phyloP scores from a whole-genome alignment of 1,140 invertebrate species.

The Cydia strobilella region DNA sequence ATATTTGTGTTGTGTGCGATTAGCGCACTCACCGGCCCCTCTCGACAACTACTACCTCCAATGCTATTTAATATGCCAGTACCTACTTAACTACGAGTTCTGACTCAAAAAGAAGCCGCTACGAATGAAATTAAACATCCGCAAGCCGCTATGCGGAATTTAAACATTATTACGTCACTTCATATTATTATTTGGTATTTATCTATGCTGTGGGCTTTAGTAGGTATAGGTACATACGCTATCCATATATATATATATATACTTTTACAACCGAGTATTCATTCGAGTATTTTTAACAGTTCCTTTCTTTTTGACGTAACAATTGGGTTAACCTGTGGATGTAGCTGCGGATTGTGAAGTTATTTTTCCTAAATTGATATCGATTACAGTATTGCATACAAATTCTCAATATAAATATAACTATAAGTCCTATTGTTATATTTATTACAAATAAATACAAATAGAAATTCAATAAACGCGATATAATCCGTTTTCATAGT shows the following conservation, averaged over 20 bases:
- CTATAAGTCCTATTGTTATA: no score
- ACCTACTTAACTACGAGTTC: slow-evolving; percentile 2
- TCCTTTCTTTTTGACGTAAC: no score
- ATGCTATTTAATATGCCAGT: slow-evolving; percentile 26
- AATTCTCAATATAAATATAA: no score
- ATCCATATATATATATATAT: background rate
- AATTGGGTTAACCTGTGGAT: no score
- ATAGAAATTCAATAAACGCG: no score
- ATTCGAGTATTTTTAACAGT: background rate
- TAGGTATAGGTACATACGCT: no score
- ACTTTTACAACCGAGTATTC: background rate
- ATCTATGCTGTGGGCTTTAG: background rate
- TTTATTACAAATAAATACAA: no score
- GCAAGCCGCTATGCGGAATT: background rate
- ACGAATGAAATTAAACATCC: slow-evolving; percentile 19
- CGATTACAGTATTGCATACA: no score
- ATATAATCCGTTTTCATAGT: no score
- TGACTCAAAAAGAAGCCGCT: slow-evolving; percentile 13
- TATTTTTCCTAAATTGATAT: no score
- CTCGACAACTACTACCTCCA: slow-evolving; percentile 7
- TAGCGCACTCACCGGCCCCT: slow-evolving; percentile 64
- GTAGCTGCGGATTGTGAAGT: no score
- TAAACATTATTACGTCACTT: background rate
- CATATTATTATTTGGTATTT: background rate
- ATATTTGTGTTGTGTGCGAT: slow-evolving; percentile 79